phyloP scores from a whole-genome alignment of 2,113 vertebrate genomes.

The Nanorana parkeri region DNA sequence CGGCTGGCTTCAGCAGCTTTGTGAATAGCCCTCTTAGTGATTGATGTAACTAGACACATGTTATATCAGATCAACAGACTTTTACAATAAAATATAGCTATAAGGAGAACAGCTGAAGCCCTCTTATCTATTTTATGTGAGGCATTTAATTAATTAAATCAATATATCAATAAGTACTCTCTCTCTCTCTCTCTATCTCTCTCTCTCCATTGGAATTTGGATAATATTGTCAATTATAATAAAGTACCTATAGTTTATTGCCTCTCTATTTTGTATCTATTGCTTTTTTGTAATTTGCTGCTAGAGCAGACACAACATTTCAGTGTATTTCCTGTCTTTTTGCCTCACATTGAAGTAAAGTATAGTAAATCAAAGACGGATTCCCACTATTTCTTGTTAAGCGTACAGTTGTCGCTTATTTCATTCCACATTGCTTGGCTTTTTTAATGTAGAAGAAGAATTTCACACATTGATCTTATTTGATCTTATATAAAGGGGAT shows the following conservation, averaged over 20 bases:
- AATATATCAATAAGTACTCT: too few species aligned
- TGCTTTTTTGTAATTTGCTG: background rate
- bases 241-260: background rate
- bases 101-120: too few species aligned
- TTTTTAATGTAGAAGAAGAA: background rate
- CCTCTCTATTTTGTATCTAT: background rate
- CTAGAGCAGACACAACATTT: background rate
- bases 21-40: too few species aligned
- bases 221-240: background rate
- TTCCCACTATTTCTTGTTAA: background rate
- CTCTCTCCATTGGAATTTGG: too few species aligned
- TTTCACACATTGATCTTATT: background rate
- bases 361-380: constrained; percentile 23
- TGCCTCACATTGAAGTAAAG: background rate
- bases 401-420: constrained; percentile 7
- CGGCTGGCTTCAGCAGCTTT: too few species aligned
- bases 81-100: too few species aligned
- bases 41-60: too few species aligned
- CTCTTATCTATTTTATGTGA: too few species aligned
- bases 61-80: too few species aligned
- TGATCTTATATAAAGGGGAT: constrained; percentile 28
- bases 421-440: background rate
- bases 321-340: background rate
- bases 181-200: too few species aligned
- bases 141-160: too few species aligned